A percentile compares a stretch with the other conserved stretches of the same genome.
Evolutionary conservation across 37 sponge, comb jelly and placozoan genomes (phyloP).

Genomic region (Aplysina aerophoba): DNA sequence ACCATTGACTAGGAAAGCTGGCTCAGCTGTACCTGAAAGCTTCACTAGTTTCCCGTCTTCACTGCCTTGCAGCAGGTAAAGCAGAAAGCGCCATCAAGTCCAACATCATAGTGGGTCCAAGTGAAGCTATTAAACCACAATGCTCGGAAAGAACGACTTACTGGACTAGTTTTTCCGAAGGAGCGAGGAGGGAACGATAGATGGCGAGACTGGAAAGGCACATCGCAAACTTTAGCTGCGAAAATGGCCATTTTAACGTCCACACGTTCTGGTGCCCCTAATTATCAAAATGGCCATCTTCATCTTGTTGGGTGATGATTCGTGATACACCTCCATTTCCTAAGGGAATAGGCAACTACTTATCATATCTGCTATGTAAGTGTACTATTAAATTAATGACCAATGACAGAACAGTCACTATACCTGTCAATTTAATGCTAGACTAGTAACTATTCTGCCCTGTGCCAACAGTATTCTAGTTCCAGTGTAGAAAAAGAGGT

Average conservation of each 20-base stretch:
- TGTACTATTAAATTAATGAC: no score
- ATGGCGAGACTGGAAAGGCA: constrained; percentile 36
- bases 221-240: constrained; percentile 1
- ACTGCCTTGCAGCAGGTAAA: constrained; percentile 32
- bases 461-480: no score
- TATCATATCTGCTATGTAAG: no score
- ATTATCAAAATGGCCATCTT: no score
- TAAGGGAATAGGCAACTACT: no score
- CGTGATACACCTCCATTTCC: no score
- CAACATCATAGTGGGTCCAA: constrained; percentile 58
- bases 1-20: constrained; percentile 21
- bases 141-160: constrained; percentile 6
- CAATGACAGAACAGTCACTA: no score
- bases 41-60: constrained; percentile 43
- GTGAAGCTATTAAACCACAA: constrained; percentile 5
- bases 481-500: no score
- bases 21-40: constrained; percentile 25
- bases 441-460: no score
- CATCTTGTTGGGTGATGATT: no score
- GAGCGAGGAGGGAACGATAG: constrained; percentile 26
- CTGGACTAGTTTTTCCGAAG: constrained; percentile 16
- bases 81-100: constrained; percentile 44
- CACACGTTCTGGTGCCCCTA: no score
- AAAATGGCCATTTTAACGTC: not conserved
- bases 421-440: no score